Percentiles rank a stretch among this genome's conserved stretches.
These are phyloP conservation scores for Anoplius nigerrimus DNA, from an alignment of 2,888 invertebrate species.

Conservation along the genomic window DNA sequence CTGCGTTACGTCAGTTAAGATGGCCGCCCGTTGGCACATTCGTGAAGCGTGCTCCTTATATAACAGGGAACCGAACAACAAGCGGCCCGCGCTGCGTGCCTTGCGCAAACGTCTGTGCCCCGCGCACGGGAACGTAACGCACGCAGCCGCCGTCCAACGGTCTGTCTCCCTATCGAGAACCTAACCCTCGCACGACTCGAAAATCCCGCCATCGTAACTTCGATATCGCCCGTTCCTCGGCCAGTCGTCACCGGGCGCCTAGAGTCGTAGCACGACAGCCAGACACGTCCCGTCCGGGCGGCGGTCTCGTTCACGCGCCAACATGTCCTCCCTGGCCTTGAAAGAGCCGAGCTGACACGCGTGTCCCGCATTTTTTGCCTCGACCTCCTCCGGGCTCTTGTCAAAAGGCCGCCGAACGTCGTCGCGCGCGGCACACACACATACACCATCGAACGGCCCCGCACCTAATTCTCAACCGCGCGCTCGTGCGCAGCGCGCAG, in stretches of 20 bases:
- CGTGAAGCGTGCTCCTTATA: constrained; percentile 54
- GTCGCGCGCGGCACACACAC: no score
- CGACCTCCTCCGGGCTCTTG: background rate
- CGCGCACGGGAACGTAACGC: background rate
- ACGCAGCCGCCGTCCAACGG: background rate
- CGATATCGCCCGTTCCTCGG: background rate
- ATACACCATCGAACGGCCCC: no score
- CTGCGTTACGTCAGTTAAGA: constrained; percentile 43
- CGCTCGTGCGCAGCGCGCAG: no score
- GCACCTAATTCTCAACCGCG: no score
- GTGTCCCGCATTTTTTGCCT: constrained; percentile 19
- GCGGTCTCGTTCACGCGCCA: constrained; percentile 46
- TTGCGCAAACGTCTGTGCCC: constrained; percentile 1
- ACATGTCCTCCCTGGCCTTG: constrained; percentile 58
- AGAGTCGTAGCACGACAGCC: no score
- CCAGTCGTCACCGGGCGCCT: constrained; percentile 21
- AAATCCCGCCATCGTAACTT: background rate
- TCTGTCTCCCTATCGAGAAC: no score
- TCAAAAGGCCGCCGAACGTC: background rate
- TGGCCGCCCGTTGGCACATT: constrained; percentile 48
- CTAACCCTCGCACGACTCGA: background rate
- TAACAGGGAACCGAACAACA: constrained; percentile 54
- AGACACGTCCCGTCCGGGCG: constrained; percentile 5
- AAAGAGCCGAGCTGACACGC: constrained; percentile 45
- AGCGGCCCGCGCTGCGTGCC: constrained; percentile 17